Conservation (phyloP, 2,797 vertebrate genomes). For the Siniperca undulata region DNA sequence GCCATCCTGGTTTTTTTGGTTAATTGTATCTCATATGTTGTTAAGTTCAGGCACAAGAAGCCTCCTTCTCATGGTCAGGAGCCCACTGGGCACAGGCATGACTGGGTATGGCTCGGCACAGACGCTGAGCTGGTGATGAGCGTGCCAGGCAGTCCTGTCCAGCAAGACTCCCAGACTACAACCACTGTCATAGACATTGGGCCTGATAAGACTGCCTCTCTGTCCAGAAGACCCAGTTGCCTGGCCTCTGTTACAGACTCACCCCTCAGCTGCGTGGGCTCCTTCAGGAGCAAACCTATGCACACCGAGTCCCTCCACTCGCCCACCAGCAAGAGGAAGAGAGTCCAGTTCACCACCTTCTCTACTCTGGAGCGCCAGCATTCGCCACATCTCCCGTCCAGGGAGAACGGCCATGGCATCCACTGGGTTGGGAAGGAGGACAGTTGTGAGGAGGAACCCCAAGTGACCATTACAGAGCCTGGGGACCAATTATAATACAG, state of each 20-base stretch:
- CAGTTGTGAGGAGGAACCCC: constrained; percentile 83
- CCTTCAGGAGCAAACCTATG: constrained; percentile 74
- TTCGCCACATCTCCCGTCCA: constrained; percentile 75
- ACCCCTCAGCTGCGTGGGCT: constrained; percentile 79
- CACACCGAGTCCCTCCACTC: constrained; percentile 88
- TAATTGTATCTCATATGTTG: constrained; percentile 92
- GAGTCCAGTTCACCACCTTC: constrained; percentile 96
- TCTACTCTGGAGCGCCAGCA: constrained; percentile 87
- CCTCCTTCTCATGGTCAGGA: constrained; percentile 88
- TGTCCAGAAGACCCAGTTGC: constrained; percentile 83
- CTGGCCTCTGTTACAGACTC: constrained; percentile 80
- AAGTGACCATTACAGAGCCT: constrained; percentile 81
- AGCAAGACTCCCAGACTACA: constrained; percentile 84
- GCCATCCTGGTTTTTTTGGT: constrained; percentile 96
- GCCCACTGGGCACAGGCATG: constrained; percentile 91
- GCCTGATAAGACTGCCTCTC: constrained; percentile 86
- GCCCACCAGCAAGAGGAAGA: constrained; percentile 95
- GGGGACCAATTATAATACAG: constrained; percentile 77
- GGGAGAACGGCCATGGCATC: constrained; percentile 87
- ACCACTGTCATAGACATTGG: constrained; percentile 91
- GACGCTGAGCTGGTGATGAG: constrained; percentile 92
- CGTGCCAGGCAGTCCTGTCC: constrained; percentile 85
- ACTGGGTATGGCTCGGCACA: constrained; percentile 94
- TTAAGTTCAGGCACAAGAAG: constrained; percentile 92
- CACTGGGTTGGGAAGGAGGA: constrained; percentile 93